phyloP scores from a whole-genome alignment of 2,888 invertebrate genomes.

The Polia nebulosa region DNA sequence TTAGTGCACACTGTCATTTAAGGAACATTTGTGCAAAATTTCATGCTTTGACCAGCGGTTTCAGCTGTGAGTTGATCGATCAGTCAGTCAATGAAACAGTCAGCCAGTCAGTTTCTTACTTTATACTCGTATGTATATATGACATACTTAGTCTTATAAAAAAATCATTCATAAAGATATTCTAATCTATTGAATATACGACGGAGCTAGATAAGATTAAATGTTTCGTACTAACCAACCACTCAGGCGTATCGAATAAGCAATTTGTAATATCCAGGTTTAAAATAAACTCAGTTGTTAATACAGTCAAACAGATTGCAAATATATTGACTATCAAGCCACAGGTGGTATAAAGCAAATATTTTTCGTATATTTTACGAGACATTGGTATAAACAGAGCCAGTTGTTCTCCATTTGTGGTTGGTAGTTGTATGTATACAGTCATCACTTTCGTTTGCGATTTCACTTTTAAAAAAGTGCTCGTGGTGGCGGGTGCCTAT shows the following conservation, averaged over 20 bases:
- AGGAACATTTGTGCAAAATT: too few relatives aligned
- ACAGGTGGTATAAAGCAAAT: conserved; percentile 42
- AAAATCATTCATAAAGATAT: not conserved
- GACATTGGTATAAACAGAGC: conserved; percentile 28
- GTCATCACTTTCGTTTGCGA: conserved; percentile 9
- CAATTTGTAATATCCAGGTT: conserved; percentile 23
- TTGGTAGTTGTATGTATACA: not conserved
- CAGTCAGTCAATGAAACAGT: too few relatives aligned
- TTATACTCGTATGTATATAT: too few relatives aligned
- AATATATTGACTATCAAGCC: conserved; percentile 37
- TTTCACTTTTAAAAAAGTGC: conserved; percentile 36
- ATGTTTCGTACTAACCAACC: not conserved
- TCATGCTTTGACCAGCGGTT: too few relatives aligned
- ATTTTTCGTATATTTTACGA: conserved; percentile 52
- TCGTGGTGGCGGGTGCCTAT: not conserved
- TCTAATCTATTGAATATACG: conserved; percentile 1
- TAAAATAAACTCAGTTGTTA: conserved; percentile 26
- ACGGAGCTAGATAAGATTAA: not conserved
- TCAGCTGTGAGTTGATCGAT: too few relatives aligned
- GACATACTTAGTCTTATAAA: not conserved
- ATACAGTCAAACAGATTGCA: conserved; percentile 26
- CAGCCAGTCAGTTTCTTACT: too few relatives aligned
- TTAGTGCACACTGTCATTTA: too few relatives aligned
- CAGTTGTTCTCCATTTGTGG: conserved; percentile 3
- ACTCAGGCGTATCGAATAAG: not conserved